Conservation (phyloP, 2,888 invertebrate genomes). For the Eubasilissa splendida region DNA sequence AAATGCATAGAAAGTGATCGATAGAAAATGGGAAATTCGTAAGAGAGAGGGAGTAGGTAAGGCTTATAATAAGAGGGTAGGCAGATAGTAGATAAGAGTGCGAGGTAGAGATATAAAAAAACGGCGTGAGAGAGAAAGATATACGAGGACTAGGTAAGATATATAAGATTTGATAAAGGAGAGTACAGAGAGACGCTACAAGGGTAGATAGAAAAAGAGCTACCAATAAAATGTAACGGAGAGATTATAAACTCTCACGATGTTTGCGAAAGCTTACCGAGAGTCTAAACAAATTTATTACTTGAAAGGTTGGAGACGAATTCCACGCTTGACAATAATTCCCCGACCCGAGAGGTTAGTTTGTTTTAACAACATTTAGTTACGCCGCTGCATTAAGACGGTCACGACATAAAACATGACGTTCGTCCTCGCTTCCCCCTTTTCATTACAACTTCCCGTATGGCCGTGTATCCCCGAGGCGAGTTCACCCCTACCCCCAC, state of each 20-base stretch:
- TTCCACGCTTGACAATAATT: neutral
- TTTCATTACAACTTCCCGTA: slow-evolving; percentile 6
- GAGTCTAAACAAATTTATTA: neutral
- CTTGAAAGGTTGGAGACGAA: neutral
- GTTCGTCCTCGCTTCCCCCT: neutral
- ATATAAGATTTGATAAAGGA: no score
- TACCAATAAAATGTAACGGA: neutral
- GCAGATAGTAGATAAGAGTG: no score
- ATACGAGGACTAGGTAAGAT: no score
- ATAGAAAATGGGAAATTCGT: no score
- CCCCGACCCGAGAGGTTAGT: neutral
- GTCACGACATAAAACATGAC: neutral
- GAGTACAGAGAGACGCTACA: no score
- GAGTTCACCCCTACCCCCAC: neutral
- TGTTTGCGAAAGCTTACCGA: neutral
- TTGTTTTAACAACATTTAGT: neutral
- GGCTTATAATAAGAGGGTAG: no score
- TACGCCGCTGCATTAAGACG: neutral
- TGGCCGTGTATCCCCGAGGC: slow-evolving; percentile 6
- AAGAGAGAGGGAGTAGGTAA: no score
- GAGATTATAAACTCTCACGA: neutral
- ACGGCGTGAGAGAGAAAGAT: no score
- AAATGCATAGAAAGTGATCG: no score
- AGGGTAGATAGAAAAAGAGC: no score
- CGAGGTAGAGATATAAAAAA: no score